These are phyloP conservation scores for Lithophane semibrunnea DNA, from an alignment of 2,888 invertebrate species.

Conservation along the genomic window DNA sequence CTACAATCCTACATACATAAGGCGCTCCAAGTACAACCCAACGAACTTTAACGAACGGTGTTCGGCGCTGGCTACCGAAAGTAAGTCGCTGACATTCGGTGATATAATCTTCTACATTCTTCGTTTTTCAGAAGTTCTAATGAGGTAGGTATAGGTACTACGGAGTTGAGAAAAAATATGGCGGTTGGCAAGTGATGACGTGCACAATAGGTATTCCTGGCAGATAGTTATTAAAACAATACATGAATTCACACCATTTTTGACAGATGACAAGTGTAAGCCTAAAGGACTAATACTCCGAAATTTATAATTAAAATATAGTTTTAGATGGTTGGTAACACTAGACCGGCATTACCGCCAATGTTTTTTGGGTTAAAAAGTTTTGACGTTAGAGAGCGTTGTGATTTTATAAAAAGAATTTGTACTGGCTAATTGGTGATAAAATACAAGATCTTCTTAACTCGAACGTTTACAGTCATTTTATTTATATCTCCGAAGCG, in stretches of 20 bases:
- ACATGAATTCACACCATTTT: background rate
- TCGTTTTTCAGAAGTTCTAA: background rate
- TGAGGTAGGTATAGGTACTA: background rate
- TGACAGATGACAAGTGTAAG: background rate
- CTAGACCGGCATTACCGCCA: too few species aligned
- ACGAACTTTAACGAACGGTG: background rate
- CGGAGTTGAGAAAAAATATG: background rate
- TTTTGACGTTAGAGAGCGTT: too few species aligned
- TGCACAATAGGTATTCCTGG: background rate
- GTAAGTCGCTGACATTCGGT: background rate
- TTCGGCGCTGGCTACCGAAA: background rate
- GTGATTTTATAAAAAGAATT: too few species aligned
- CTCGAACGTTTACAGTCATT: too few species aligned
- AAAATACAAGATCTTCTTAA: too few species aligned
- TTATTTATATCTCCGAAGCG: too few species aligned
- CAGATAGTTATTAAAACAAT: background rate
- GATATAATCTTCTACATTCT: background rate
- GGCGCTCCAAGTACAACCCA: background rate
- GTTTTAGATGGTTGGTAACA: too few species aligned
- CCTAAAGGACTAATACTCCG: too few species aligned
- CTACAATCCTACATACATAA: constrained; percentile 23
- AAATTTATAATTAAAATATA: too few species aligned
- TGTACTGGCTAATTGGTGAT: too few species aligned
- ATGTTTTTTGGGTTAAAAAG: too few species aligned
- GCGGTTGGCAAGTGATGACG: background rate